Percentiles rank a stretch among this genome's conserved stretches.
phyloP scores from a whole-genome alignment of 2,113 vertebrate species.

The Pseudopipra pipra region DNA sequence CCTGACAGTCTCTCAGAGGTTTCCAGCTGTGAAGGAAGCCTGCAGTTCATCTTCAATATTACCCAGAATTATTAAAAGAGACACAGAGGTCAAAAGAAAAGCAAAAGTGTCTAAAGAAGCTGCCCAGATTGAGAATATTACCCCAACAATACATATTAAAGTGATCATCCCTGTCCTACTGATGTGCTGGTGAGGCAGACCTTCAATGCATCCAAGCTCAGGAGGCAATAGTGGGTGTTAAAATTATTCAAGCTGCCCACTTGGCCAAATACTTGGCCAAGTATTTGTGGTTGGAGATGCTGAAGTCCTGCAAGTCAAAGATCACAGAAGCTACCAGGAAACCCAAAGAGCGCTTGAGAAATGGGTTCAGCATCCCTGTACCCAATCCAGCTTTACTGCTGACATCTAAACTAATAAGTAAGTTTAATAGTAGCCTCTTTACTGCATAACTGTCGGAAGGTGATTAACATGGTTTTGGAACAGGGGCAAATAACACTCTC shows the following conservation, averaged over 20 bases:
- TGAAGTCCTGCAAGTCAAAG: background rate
- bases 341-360: background rate
- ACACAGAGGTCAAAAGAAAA: background rate
- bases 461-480: background rate
- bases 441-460: background rate
- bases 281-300: background rate
- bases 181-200: background rate
- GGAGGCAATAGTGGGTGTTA: background rate
- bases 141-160: background rate
- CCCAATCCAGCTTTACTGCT: background rate
- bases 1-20: background rate
- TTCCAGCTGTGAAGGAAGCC: background rate
- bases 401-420: background rate
- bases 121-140: background rate
- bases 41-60: background rate
- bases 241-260: background rate
- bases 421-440: background rate
- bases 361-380: background rate
- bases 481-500: background rate
- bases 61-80: background rate
- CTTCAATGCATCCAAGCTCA: background rate
- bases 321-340: background rate
- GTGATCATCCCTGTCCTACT: background rate
- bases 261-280: background rate
- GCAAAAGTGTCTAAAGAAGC: background rate